Conservation (phyloP, 1,140 invertebrate genomes). For the Parasteatoda tepidariorum region DNA sequence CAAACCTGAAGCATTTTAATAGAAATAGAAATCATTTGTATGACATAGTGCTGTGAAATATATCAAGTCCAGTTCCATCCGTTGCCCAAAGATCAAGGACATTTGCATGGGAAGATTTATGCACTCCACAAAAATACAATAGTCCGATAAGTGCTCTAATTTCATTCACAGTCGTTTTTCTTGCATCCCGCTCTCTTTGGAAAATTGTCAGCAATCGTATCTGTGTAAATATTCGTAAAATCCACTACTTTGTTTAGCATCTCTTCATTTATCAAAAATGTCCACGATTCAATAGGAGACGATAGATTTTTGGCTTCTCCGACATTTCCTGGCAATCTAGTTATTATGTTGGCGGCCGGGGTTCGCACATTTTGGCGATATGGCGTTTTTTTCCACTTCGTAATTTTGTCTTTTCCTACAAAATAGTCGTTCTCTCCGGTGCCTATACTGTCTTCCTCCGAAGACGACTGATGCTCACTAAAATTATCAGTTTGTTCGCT, state of each 20-base stretch:
- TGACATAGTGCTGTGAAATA: constrained; percentile 8
- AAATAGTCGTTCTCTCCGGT: not conserved
- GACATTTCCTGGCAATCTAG: not conserved
- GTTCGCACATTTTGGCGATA: too few relatives aligned
- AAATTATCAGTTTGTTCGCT: not conserved
- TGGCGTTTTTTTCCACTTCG: not conserved
- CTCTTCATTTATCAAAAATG: not conserved
- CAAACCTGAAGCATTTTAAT: constrained; percentile 21
- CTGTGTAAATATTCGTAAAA: constrained; percentile 1
- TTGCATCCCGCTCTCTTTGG: not conserved
- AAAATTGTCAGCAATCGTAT: not conserved
- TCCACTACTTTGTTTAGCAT: not conserved
- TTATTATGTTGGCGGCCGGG: not conserved
- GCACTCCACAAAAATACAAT: constrained; percentile 19
- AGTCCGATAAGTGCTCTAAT: constrained; percentile 34
- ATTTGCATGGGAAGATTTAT: not conserved
- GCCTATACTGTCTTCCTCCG: not conserved
- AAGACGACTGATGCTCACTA: not conserved
- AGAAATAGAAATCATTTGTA: constrained; percentile 32
- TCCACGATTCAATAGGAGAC: not conserved
- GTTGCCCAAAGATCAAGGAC: constrained; percentile 16
- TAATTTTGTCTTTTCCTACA: not conserved
- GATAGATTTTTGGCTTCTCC: not conserved
- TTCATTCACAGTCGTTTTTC: constrained; percentile 66
- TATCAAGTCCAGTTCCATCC: constrained; percentile 18